Evolutionary conservation across 2,797 vertebrate genomes (phyloP), one percentile per base, ranked within the genome.

Genomic region (Sebastolobus altivelis): DNA sequence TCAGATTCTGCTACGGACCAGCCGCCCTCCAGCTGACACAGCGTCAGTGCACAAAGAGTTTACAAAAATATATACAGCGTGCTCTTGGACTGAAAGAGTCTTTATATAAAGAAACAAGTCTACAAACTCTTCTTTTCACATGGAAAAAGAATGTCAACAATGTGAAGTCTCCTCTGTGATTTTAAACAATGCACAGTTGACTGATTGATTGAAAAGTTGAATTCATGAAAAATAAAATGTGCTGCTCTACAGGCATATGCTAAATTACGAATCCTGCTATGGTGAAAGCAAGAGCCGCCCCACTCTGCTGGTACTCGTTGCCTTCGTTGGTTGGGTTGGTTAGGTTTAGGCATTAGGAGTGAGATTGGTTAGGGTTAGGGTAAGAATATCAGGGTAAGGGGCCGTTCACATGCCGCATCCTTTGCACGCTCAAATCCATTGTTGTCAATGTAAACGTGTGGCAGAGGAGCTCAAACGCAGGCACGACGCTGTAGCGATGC

Each of bases 1-100:
- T 72, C 54, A 38, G 71, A 77, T 67, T 81, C 22, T 56, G 61
- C 80, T 20, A 12, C 29, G 77, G 67, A 70, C n/a, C 75, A 11
- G 72, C 54, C 1, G 8, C 37, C 72, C 43, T 40, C 35, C 1
- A 69, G 63, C 58, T 70, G 60, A 25, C 55, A 25, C 5, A 38
- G 59, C 43, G 12, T 69, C 80, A 35, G 62, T 2, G 7, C 46
- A 54, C 22, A 10, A 59, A 65, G 54, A 35, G 68, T 43, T 72
- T 29, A 29, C 16, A 33, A 35, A 66, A 75, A 65, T 25, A 38
- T 33, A 27, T 52, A 16, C 55, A 9, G 29, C 13, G 2, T 52
- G 12, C 31, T 22, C 22, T 65, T 25, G n/a, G 0, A 65, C 25
- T 18, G 12, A 58, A 63, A 55, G 43, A 11, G 22, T 79, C 33